Conservation (phyloP, 1,140 invertebrate species). For the Drosophila auraria region DNA sequence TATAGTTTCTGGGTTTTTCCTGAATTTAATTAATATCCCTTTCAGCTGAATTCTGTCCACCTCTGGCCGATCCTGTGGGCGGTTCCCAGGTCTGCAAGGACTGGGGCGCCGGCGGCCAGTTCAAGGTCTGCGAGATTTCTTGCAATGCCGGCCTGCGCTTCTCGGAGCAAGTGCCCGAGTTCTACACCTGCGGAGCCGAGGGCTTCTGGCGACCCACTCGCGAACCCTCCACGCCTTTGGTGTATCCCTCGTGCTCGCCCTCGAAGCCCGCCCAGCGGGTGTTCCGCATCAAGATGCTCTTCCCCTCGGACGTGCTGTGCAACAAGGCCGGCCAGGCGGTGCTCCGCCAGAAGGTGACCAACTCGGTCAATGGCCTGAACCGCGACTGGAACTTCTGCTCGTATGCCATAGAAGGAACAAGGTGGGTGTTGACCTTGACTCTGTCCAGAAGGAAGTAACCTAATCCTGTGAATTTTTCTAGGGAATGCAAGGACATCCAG, state of each 20-base stretch:
- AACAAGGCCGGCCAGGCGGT: constrained; percentile 97
- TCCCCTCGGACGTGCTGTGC: constrained; percentile 96
- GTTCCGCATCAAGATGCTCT: constrained; percentile 96
- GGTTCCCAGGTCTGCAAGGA: constrained; percentile 96
- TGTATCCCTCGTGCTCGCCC: constrained; percentile 95
- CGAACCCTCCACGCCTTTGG: constrained; percentile 91
- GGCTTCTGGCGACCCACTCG: constrained; percentile 97
- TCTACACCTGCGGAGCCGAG: constrained; percentile 98
- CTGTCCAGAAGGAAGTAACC: rapidly evolving
- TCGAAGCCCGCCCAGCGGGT: constrained; percentile 95
- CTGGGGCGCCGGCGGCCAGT: constrained; percentile 98
- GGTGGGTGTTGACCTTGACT: constrained; percentile 14
- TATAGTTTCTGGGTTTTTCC: not conserved
- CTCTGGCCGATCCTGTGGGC: constrained; percentile 93
- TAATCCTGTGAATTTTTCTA: constrained; percentile 61
- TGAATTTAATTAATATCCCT: constrained; percentile 1
- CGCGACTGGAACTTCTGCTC: constrained; percentile 97
- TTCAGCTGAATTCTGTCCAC: constrained; percentile 95
- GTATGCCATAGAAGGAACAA: constrained; percentile 89
- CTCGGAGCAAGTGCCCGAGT: constrained; percentile 95
- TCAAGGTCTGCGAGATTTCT: constrained; percentile 94
- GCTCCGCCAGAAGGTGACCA: constrained; percentile 93
- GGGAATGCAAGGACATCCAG: constrained; percentile 94
- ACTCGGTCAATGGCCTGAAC: constrained; percentile 95
- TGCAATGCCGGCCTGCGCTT: constrained; percentile 95